Percentiles rank a stretch among this genome's conserved stretches.
Evolutionary conservation across 2,888 invertebrate genomes (phyloP).

Genomic region (Amblyjoppa fuscipennis): DNA sequence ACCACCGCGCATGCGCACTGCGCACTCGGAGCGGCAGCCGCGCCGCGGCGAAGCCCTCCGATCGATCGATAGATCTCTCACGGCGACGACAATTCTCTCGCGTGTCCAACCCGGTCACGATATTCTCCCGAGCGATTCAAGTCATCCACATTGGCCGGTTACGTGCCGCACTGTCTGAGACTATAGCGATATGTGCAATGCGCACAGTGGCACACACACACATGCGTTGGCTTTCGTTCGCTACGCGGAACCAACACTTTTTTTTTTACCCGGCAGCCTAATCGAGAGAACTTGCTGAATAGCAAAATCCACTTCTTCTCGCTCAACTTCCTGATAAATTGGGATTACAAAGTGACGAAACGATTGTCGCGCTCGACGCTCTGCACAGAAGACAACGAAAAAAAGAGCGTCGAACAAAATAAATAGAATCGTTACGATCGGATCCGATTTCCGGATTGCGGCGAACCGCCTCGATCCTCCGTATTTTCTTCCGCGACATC

Average conservation of each 20-base stretch:
- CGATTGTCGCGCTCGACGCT: not conserved
- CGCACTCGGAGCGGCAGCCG: no score
- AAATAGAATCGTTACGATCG: constrained; percentile 25
- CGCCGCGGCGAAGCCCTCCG: not conserved
- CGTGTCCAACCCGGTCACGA: constrained; percentile 12
- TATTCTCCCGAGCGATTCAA: constrained; percentile 29
- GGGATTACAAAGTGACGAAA: constrained; percentile 60
- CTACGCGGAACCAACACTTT: constrained; percentile 59
- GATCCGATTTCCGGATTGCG: constrained; percentile 63
- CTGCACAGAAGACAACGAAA: not conserved
- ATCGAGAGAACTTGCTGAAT: no score
- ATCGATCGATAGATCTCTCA: constrained; percentile 25
- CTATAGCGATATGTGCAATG: not conserved
- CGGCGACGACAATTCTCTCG: constrained; percentile 6
- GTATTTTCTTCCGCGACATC: constrained; percentile 9
- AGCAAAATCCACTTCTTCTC: not conserved
- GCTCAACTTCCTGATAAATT: constrained; percentile 56
- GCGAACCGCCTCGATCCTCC: constrained; percentile 43
- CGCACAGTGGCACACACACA: no score
- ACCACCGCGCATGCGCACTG: no score
- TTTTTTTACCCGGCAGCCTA: constrained; percentile 34
- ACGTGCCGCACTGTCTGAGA: not conserved
- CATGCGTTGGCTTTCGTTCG: constrained; percentile 27
- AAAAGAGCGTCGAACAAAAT: not conserved
- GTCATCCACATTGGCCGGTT: constrained; percentile 18